Conservation (phyloP, 1,140 invertebrate species). For the Brachystomella parvula region DNA sequence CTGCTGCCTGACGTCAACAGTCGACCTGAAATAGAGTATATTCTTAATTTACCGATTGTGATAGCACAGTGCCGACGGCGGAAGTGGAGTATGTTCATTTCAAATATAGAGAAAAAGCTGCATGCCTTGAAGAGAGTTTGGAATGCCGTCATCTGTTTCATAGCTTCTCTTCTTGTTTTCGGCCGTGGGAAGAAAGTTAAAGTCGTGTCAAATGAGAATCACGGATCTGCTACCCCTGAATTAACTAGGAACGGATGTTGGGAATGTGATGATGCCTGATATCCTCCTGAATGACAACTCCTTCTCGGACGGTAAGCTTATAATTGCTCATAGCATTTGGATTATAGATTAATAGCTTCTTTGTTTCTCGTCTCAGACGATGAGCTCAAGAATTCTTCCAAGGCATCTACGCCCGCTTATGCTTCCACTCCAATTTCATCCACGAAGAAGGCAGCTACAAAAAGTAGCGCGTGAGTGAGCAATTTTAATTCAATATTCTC, state of each 20-base stretch:
- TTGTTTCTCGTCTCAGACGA: conserved; percentile 18
- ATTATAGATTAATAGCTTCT: neutral
- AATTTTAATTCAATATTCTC: no score
- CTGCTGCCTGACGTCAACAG: conserved; percentile 24
- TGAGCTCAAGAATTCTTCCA: conserved; percentile 12
- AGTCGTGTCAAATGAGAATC: no score
- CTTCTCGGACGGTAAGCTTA: conserved; percentile 34
- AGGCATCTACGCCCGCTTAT: conserved; percentile 24
- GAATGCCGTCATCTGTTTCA: conserved; percentile 18
- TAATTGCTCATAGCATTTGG: neutral
- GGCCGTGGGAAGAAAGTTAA: no score
- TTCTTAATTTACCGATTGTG: conserved; percentile 24
- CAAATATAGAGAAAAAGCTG: conserved; percentile 17
- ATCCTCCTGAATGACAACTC: conserved; percentile 32
- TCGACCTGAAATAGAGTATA: conserved; percentile 28
- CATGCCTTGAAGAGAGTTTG: conserved; percentile 16
- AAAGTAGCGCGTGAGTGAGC: conserved; percentile 1
- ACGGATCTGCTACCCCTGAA: no score
- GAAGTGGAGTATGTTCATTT: conserved; percentile 20
- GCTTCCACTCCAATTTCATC: conserved; percentile 36
- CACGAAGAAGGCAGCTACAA: neutral
- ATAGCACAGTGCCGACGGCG: conserved; percentile 4
- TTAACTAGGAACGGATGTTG: no score
- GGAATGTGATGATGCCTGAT: conserved; percentile 14
- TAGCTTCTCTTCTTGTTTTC: conserved; percentile 3